Conservation (phyloP, 2,113 vertebrate genomes). For the Solea senegalensis region DNA sequence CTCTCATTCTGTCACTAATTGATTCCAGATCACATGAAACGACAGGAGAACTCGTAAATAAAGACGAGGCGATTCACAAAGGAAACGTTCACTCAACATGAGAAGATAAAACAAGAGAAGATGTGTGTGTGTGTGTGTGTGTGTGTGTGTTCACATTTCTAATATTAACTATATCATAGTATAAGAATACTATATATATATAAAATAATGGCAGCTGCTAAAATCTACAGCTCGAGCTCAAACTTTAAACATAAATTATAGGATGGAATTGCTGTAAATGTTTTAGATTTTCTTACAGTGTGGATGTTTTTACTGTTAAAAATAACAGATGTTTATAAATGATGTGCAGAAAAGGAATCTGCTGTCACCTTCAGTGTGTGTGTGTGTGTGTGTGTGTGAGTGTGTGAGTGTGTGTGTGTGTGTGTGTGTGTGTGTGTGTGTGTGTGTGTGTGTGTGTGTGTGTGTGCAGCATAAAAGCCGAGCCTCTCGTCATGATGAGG, state of each 20-base stretch:
- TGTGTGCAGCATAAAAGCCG: slow-evolving; percentile 63
- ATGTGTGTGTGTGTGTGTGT: slow-evolving; percentile 9
- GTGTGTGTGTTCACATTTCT: neutral
- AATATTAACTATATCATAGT: no score
- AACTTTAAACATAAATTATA: slow-evolving; percentile 37
- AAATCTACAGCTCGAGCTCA: no score
- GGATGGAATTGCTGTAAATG: slow-evolving; percentile 43
- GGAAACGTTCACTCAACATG: slow-evolving; percentile 65
- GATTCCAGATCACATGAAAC: slow-evolving; percentile 77
- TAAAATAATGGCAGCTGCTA: no score
- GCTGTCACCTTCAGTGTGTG: slow-evolving; percentile 26
- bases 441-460: slow-evolving; percentile 28
- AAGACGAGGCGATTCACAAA: slow-evolving; percentile 48
- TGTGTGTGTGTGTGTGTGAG: slow-evolving; percentile 20
- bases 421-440: slow-evolving; percentile 19
- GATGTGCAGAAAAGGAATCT: slow-evolving; percentile 50
- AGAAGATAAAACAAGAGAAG: slow-evolving; percentile 57
- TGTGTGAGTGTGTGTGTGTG: slow-evolving; percentile 15
- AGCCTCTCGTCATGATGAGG: slow-evolving; percentile 49
- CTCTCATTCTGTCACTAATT: slow-evolving; percentile 61
- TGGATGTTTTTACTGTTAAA: slow-evolving; percentile 36
- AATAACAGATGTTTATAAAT: slow-evolving; percentile 70
- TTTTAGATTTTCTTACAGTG: slow-evolving; percentile 14
- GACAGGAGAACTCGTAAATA: slow-evolving; percentile 62
- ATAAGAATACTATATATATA: no score